These are phyloP conservation scores for Struthio camelus DNA, from an alignment of 2,113 vertebrate species.

Conservation along the genomic window DNA sequence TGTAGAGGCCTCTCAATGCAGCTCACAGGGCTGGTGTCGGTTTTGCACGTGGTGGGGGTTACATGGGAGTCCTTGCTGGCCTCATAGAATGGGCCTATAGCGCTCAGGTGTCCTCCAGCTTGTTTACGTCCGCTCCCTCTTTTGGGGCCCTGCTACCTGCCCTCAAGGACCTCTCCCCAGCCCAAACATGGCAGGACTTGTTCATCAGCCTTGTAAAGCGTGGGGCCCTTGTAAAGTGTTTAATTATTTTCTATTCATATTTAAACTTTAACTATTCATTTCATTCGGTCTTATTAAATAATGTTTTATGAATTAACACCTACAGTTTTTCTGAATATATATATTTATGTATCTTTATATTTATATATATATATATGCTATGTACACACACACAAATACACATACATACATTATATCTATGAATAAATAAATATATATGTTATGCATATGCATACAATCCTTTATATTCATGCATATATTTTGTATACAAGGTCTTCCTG, in stretches of 20 bases:
- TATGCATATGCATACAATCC: neutral
- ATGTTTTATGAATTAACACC: neutral
- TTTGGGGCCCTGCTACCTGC: fast-evolving
- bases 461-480: neutral
- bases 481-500: neutral
- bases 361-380: neutral
- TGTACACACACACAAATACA: neutral
- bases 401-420: neutral
- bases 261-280: neutral
- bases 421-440: neutral
- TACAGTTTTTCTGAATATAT: neutral
- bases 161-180: neutral
- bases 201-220: neutral
- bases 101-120: neutral
- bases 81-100: neutral
- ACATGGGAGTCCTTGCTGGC: neutral
- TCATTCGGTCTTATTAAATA: neutral
- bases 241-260: neutral
- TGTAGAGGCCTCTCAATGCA: neutral
- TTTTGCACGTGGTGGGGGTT: neutral
- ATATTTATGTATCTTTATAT: neutral
- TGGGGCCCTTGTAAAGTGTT: too few relatives aligned
- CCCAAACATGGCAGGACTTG: neutral
- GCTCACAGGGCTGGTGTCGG: neutral
- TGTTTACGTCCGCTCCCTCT: neutral